These are phyloP conservation scores for Leptoteleia sp. DNA, from an alignment of 1,140 invertebrate genomes.

Conservation along the genomic window DNA sequence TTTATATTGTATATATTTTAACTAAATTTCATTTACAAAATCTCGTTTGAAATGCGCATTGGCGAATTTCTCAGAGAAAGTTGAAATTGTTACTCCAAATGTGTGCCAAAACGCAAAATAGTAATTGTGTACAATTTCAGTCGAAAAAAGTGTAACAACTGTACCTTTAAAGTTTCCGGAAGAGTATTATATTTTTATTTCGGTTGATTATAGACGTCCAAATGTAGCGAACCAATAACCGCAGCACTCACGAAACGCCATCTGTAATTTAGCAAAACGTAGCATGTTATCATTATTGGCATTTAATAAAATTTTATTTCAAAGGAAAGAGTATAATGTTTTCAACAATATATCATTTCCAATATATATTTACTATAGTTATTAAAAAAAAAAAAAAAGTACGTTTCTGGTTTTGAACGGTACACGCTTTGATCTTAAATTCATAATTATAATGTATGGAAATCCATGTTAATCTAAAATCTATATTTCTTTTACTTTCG, in stretches of 20 bases:
- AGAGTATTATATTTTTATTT: conserved; percentile 34
- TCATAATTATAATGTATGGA: no score
- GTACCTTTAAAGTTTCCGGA: conserved; percentile 14
- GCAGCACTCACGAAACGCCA: conserved; percentile 26
- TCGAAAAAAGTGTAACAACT: conserved; percentile 9
- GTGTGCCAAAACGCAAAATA: conserved; percentile 4
- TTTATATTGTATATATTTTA: no score
- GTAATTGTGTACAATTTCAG: conserved; percentile 2
- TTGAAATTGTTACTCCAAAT: no score
- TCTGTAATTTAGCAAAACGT: conserved; percentile 23
- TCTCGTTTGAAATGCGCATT: no score
- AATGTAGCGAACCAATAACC: conserved; percentile 32
- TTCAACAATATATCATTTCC: neutral
- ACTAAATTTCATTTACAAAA: no score
- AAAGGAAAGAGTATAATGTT: neutral
- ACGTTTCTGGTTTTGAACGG: no score
- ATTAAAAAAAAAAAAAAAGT: no score
- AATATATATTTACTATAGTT: no score
- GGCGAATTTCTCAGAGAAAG: no score
- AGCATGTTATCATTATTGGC: conserved; percentile 31
- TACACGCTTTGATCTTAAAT: no score
- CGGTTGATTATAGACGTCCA: conserved; percentile 33
- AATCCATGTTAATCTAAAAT: no score
- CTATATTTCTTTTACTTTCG: no score
- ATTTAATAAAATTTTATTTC: conserved; percentile 11